phyloP scores from a whole-genome alignment of 2,113 vertebrate species.

The Rhodinocichla rosea region DNA sequence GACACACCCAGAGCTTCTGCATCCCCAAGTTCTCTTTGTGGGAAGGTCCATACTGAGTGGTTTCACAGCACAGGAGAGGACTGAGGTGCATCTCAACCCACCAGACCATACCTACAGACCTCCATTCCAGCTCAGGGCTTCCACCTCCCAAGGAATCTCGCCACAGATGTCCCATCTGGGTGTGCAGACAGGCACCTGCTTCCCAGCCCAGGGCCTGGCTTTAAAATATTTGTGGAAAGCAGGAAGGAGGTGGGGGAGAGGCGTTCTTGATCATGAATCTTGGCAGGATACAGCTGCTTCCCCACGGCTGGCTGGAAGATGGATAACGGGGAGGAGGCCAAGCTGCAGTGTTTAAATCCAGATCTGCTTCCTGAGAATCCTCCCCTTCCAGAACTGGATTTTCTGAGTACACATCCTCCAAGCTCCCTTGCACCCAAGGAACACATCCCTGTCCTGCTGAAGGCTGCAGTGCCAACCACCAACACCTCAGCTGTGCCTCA shows the following conservation, averaged over 20 bases:
- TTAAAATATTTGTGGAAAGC: background rate
- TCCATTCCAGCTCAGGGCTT: background rate
- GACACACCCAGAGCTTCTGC: background rate
- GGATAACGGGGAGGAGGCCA: background rate
- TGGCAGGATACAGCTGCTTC: constrained; percentile 45
- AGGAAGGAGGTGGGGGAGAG: constrained; percentile 35
- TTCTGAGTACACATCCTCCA: background rate
- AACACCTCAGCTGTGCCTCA: background rate
- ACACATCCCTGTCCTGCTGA: background rate
- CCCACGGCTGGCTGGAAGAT: background rate
- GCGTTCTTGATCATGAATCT: constrained; percentile 21
- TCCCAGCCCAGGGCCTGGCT: background rate
- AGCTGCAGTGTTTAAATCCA: background rate
- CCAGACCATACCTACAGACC: background rate
- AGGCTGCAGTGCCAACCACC: background rate
- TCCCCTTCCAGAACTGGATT: background rate
- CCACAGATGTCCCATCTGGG: background rate
- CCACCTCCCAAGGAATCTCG: background rate
- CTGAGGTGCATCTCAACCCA: rapidly evolving
- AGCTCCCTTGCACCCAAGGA: background rate
- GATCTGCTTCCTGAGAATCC: background rate
- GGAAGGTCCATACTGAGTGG: background rate
- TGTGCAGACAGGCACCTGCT: background rate
- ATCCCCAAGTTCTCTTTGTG: background rate
- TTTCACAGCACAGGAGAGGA: background rate